Base-by-base conservation (phyloP, 1,140 invertebrate genomes). In the Neotoxoptera formosana region DNA sequence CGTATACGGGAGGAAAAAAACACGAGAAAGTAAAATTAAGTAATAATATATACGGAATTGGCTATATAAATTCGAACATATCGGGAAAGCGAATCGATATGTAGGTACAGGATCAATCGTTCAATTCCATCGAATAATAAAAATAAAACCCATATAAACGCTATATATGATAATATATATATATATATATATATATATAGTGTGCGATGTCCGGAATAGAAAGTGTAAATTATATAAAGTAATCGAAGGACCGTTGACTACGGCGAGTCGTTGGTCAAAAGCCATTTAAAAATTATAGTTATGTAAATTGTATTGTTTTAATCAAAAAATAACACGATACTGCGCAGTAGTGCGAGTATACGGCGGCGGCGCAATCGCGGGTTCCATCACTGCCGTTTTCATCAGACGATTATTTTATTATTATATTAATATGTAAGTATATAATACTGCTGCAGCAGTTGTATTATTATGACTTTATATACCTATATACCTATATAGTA, bases 1-100 rank as follows among this genome's bases (percentile, higher is more conserved):
- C 9, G 60, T 11, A 14, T 17, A 76, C 60, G 4, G 11, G 30
- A 67, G 60, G 30, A 67, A 67, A 67, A 51, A 60, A 60, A 67
- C 9, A 14, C 60, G 60, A 67, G 60, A 76, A 34, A 76, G 60
- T 76, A 76, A 76, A n/a, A n/a, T 76, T 76, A 76, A 76, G 17
- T 76, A 76, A 76, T 76, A 76, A n/a, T 76, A 76, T 76, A 76
- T 76, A 76, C 60, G n/a, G 60, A 76, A 76, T 76, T n/a, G 60
- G 60, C n/a, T 76, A 0, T 76, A 76, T 76, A 76, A n/a, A 76
- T 76, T n/a, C 14, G 60, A 76, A 76, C 60, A 17, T 76, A 76
- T 76, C 60, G 30, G 60, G 60, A 76, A 76, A 76, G 6, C 60
- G n/a, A 76, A 76, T 76, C 60, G n/a, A 20, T 76, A 76, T 34